Percentiles rank a stretch among this genome's conserved stretches.
Evolutionary conservation across 2,113 vertebrate genomes (phyloP).

Genomic region (Antigone vipio): DNA sequence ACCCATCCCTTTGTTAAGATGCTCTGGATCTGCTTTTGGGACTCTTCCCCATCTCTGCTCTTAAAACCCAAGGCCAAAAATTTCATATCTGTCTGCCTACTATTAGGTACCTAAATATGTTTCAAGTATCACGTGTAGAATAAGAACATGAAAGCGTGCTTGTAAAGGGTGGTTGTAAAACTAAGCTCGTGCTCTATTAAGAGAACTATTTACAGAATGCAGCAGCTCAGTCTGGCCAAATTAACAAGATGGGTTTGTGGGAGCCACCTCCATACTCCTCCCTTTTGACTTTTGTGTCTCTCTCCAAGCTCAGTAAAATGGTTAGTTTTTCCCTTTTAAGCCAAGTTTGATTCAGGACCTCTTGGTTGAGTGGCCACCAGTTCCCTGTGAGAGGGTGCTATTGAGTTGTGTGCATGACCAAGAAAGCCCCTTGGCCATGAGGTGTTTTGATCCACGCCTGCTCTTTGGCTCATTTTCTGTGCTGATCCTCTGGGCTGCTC

Average conservation of each 20-base stretch:
- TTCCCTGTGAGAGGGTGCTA: neutral
- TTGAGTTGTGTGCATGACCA: neutral
- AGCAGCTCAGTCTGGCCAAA: neutral
- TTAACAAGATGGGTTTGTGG: neutral
- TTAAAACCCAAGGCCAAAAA: neutral
- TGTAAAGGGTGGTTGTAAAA: neutral
- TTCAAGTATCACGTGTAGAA: neutral
- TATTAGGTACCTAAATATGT: neutral
- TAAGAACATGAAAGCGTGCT: neutral
- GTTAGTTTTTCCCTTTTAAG: neutral
- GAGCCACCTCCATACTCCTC: neutral
- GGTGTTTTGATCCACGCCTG: neutral
- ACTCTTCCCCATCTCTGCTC: neutral
- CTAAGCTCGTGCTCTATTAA: neutral
- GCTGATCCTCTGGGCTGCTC: neutral
- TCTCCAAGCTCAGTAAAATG: neutral
- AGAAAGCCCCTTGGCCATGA: neutral
- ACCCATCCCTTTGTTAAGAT: neutral
- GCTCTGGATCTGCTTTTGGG: neutral
- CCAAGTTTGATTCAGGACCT: neutral
- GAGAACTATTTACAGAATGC: neutral
- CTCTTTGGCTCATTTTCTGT: neutral
- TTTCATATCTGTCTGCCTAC: neutral
- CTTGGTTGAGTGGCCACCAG: neutral
- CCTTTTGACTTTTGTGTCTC: neutral